Conservation (phyloP, 2,797 vertebrate genomes). For the Eidolon dupreanum region DNA sequence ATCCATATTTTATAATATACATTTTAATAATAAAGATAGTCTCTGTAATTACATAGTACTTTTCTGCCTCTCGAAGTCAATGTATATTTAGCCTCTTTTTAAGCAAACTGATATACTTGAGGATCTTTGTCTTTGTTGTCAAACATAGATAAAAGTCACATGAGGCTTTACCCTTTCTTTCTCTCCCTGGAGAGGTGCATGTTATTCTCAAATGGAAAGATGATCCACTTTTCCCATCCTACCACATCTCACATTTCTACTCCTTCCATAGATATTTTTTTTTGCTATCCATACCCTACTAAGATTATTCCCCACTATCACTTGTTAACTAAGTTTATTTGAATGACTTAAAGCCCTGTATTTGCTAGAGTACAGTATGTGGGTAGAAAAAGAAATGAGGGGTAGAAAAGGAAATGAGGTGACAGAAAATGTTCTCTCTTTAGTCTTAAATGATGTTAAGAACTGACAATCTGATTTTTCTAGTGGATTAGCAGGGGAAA, state of each 20-base stretch:
- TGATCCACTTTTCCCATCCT: background rate
- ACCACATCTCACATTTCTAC: background rate
- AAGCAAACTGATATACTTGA: background rate
- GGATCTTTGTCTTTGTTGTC: background rate
- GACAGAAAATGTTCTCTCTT: background rate
- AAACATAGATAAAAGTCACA: background rate
- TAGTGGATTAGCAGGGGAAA: background rate
- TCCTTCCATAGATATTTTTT: background rate
- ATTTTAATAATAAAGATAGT: slow-evolving; percentile 61
- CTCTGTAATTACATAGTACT: background rate
- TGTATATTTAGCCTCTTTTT: background rate
- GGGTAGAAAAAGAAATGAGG: background rate
- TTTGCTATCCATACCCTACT: background rate
- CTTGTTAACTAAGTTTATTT: background rate
- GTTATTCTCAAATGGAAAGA: background rate
- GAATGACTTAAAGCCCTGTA: background rate
- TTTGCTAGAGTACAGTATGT: background rate
- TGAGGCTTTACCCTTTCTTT: background rate
- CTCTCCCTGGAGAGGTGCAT: background rate
- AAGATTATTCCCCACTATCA: background rate
- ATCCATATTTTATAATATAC: slow-evolving; percentile 59
- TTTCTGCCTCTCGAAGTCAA: slow-evolving; percentile 4
- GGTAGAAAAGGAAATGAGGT: background rate
- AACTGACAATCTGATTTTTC: background rate
- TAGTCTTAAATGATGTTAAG: background rate